Base-by-base conservation (phyloP, 2,113 vertebrate genomes). In the Daphoenositta chrysoptera region DNA sequence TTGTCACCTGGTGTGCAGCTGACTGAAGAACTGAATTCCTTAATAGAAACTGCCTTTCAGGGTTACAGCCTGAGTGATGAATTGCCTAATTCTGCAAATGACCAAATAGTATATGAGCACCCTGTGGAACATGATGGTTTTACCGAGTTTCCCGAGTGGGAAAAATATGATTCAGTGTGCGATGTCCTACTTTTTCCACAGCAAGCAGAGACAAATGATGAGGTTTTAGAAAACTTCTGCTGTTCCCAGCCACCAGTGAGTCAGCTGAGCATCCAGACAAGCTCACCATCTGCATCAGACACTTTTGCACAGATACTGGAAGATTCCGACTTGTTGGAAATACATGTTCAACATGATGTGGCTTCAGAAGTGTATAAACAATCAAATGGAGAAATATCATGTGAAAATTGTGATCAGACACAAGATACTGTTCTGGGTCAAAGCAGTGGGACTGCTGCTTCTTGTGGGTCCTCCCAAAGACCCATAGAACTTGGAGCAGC, bases 1-100 rank as follows among this genome's bases (percentile, higher is more conserved):
- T 48, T 91, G 4, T 89, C 91, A 85, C 87, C 97, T 84, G 96
- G 96, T 60, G 72, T 86, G 44, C 93, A 97, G 70, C 91, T 98
- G 82, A 98, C 98, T 45, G 98, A 98, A 85, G 98, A 99, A 72
- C 92, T 99, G 88, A 98, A 99, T 96, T 95, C 97, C 37, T 97
- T 99, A 48, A 94, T 98, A 85, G 98, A 99, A 89, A 97, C 97
- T 86, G 98, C 98, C 92, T 97, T 99, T 77, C 97, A 98, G 87
- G 97, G 73, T 57, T 93, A 70, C 82, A 83, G 50, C 58, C 84
- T 73, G n/a, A 73, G 69, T 48, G 80, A 72, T 31, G 78, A 95
- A 88, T 88, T 97, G 51, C 91, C 95, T 61, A 42, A 93, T 94
- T 93, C 93, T 95, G 65, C 87, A 93, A 85, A 92, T 89, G 90